These are phyloP conservation scores for Zoanthus gigantus DNA, from an alignment of 92 coral and sea anemone species.

Conservation along the genomic window DNA sequence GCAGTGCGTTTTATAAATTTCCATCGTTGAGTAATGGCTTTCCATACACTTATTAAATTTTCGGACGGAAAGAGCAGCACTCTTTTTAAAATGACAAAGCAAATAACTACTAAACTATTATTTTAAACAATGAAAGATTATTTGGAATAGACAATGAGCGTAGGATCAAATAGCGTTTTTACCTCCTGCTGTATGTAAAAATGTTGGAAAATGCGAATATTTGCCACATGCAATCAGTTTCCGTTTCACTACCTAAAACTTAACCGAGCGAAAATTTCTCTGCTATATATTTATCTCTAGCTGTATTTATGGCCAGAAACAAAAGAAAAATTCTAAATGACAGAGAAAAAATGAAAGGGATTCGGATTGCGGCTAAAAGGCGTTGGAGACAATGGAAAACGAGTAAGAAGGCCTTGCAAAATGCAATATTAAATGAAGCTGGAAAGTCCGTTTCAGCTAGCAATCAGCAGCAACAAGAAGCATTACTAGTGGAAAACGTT, in stretches of 20 bases:
- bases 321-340: constrained; percentile 22
- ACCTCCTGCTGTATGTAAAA: background rate
- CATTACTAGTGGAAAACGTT: background rate
- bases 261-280: background rate
- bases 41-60: background rate
- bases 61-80: background rate
- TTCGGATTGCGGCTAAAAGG: constrained; percentile 28
- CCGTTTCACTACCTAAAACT: background rate
- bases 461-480: background rate
- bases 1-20: constrained; percentile 39
- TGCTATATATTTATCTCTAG: background rate
- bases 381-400: constrained; percentile 27
- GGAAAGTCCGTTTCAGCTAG: background rate
- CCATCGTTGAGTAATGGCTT: constrained; percentile 13
- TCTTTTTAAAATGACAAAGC: background rate
- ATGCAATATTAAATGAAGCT: background rate
- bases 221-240: background rate
- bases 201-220: background rate
- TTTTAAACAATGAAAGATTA: background rate
- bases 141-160: background rate
- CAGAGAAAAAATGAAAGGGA: constrained; percentile 8
- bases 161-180: constrained; percentile 8
- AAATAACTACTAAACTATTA: background rate
- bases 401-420: background rate
- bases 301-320: constrained; percentile 46